Evolutionary conservation across 2,797 vertebrate species (phyloP).

Genomic region (Ptychadena robeensis): DNA sequence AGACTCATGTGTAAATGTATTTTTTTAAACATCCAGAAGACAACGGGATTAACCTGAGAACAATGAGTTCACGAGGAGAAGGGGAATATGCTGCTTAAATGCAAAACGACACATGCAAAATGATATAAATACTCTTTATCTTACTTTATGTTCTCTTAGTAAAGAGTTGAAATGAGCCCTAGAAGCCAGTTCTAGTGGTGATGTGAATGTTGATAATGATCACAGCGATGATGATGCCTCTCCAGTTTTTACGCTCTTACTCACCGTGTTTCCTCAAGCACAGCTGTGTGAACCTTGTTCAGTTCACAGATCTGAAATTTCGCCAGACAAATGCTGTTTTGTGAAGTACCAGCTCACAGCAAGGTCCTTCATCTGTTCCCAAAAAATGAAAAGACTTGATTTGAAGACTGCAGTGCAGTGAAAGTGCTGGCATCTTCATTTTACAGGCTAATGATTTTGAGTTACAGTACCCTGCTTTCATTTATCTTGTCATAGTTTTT

Average conservation of each 20-base stretch:
- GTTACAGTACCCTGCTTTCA: not conserved
- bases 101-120: too few relatives aligned
- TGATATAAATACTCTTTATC: not conserved
- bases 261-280: slow-evolving; percentile 28
- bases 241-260: slow-evolving; percentile 5
- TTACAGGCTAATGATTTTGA: not conserved
- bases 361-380: slow-evolving; percentile 10
- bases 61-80: too few relatives aligned
- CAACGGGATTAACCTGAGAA: too few relatives aligned
- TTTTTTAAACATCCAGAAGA: too few relatives aligned
- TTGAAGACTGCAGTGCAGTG: not conserved
- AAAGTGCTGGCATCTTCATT: not conserved
- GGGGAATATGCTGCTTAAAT: too few relatives aligned
- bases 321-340: slow-evolving; percentile 40
- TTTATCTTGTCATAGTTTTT: not conserved
- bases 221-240: slow-evolving; percentile 11
- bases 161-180: not conserved
- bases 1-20: too few relatives aligned
- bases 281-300: slow-evolving; percentile 25
- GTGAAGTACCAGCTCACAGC: slow-evolving; percentile 29
- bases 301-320: slow-evolving; percentile 12
- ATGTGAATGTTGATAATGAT: not conserved
- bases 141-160: not conserved
- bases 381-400: slow-evolving; percentile 15
- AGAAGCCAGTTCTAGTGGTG: too few relatives aligned